A percentile compares a stretch with the other conserved stretches of the same genome.
phyloP scores from a whole-genome alignment of 2,797 vertebrate genomes.

The Clarias laeviceps region DNA sequence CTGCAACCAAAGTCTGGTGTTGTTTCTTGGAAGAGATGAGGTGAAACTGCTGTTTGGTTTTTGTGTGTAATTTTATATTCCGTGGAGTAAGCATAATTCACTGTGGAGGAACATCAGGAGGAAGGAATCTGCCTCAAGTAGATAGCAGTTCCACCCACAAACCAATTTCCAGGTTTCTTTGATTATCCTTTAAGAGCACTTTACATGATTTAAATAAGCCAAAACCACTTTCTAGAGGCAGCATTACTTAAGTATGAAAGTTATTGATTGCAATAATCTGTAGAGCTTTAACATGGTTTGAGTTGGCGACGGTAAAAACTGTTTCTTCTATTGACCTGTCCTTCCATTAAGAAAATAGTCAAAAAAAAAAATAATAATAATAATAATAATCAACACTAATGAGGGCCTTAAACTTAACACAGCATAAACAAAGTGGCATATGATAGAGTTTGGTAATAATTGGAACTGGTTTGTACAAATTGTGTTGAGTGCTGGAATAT shows the following conservation, averaged over 20 bases:
- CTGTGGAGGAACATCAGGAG: background rate
- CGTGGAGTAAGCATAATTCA: background rate
- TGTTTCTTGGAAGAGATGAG: slow-evolving; percentile 16
- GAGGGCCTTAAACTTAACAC: background rate
- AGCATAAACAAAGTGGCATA: background rate
- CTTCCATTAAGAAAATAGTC: background rate
- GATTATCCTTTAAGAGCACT: background rate
- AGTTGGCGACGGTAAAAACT: background rate
- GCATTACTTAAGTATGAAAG: background rate
- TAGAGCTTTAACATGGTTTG: background rate
- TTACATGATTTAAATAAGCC: background rate
- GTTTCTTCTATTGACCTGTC: background rate
- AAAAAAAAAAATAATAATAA: too few relatives aligned
- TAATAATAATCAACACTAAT: too few relatives aligned
- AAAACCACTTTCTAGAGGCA: background rate
- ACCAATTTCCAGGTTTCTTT: background rate
- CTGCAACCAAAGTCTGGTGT: slow-evolving; percentile 29
- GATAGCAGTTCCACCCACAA: background rate
- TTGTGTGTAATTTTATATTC: slow-evolving; percentile 36
- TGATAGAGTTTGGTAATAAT: background rate
- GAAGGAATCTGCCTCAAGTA: background rate
- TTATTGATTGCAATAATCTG: slow-evolving; percentile 18
- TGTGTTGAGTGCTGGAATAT: too few relatives aligned
- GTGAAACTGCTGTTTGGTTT: background rate
- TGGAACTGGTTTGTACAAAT: background rate